These are phyloP conservation scores for Notospermus geniculatus DNA, from an alignment of 1,140 invertebrate genomes.

Conservation along the genomic window DNA sequence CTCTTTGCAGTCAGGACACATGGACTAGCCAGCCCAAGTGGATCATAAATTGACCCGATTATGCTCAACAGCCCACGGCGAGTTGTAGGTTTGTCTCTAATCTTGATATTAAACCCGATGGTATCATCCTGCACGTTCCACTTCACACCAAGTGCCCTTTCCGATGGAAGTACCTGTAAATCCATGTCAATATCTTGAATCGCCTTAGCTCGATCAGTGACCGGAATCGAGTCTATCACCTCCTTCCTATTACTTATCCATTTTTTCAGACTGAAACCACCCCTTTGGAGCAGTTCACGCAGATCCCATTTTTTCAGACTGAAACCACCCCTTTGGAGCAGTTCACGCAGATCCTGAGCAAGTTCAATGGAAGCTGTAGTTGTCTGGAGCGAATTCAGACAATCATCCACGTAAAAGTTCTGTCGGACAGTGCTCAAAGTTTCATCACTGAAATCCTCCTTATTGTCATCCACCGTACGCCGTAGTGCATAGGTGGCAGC, in stretches of 20 bases:
- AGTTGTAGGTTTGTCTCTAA: constrained; percentile 1
- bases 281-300: no score
- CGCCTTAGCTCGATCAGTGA: not conserved
- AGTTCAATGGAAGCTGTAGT: no score
- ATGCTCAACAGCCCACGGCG: constrained; percentile 15
- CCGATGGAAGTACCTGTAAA: not conserved
- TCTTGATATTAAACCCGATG: constrained; percentile 1
- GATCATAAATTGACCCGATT: constrained; percentile 18
- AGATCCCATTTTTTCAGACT: no score
- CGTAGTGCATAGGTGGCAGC: no score
- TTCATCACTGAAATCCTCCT: no score
- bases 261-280: constrained; percentile 4
- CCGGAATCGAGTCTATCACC: not conserved
- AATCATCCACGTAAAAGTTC: no score
- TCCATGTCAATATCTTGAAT: constrained; percentile 10
- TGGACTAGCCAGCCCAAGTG: constrained; percentile 17
- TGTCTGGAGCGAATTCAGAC: no score
- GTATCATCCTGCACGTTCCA: constrained; percentile 13
- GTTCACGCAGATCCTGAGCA: no score
- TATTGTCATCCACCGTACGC: no score
- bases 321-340: no score
- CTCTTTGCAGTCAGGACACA: constrained; percentile 11
- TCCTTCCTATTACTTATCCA: constrained; percentile 1
- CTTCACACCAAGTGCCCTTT: constrained; percentile 8
- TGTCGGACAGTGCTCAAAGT: no score